phyloP scores from a whole-genome alignment of 2,797 vertebrate species.

The Pipistrellus nathusii region DNA sequence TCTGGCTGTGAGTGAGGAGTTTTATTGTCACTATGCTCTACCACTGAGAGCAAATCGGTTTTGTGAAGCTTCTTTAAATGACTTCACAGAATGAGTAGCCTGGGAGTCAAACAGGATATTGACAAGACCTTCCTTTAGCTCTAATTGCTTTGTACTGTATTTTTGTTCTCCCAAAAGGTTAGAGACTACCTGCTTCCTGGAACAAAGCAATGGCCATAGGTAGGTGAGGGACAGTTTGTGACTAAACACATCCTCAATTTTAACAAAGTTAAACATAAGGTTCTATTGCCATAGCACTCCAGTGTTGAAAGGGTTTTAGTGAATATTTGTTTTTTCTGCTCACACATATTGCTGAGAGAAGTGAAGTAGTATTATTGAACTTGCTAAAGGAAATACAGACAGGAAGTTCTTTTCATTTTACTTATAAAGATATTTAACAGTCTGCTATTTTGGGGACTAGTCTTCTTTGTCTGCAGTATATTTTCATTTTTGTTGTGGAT shows the following conservation, averaged over 20 bases:
- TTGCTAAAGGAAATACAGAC: neutral
- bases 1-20: neutral
- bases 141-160: neutral
- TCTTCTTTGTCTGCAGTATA: neutral
- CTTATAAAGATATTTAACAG: neutral
- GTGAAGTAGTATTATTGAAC: neutral
- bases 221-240: neutral
- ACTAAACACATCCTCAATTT: neutral
- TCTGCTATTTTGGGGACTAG: neutral
- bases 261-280: neutral
- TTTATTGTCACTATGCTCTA: neutral
- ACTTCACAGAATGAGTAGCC: neutral
- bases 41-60: too few relatives aligned
- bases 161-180: neutral
- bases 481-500: neutral
- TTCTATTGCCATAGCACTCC: neutral
- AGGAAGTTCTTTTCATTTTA: neutral
- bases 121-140: neutral
- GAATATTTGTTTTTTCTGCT: neutral
- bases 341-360: neutral
- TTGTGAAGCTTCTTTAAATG: too few relatives aligned
- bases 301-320: neutral
- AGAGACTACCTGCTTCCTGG: too few relatives aligned
- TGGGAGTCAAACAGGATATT: neutral
- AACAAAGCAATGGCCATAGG: too few relatives aligned